Evolutionary conservation across 1,140 invertebrate genomes (phyloP), one percentile per base, ranked within the genome.

Genomic region (Drosophila fuyamai): DNA sequence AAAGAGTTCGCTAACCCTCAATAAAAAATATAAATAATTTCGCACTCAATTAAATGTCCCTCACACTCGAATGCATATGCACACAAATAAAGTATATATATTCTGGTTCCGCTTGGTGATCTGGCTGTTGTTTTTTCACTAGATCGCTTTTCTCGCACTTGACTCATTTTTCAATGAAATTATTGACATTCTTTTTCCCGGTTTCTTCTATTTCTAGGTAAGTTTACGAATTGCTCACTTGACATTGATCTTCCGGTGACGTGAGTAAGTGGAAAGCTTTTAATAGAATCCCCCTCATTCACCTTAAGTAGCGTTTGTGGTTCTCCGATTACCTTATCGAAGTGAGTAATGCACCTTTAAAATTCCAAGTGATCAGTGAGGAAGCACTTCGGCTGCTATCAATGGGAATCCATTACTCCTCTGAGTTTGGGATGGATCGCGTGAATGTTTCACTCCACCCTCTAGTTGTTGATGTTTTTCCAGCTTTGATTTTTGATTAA

Each of bases 1-100:
- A 29, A 59, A 76, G 73, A 76, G 73, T 76, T 76, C 73, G 73
- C 73, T 38, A 66, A 63, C 73, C 73, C 62, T 10, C 48, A 18
- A 74, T 50, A 50, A 65, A 75, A 73, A 67, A 66, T 7, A 50
- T 50, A 41, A 43, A 78, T 76, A 59, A 76, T 73, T 65, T 82
- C 75, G 70, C 82, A 85, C 82, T 76, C 67, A 81, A 85, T 85
- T 85, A 81, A 79, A 68, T 85, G 74, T 78, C 38, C 29, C 48
- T 32, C 29, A 51, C 48, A 47, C 9, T 38, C 36, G 36, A 38
- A 38, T 38, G 46, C 53, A 55, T 41, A 59, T 60, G 56, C 44
- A 54, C 40, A 66, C 35, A 46, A 8, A 57, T 14, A 66, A 4
- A 62, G 58, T 16, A 58, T 62, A 61, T 47, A 44, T 54, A 35